Base-by-base conservation (phyloP, 2,797 vertebrate genomes). In the Saguinus oedipus region DNA sequence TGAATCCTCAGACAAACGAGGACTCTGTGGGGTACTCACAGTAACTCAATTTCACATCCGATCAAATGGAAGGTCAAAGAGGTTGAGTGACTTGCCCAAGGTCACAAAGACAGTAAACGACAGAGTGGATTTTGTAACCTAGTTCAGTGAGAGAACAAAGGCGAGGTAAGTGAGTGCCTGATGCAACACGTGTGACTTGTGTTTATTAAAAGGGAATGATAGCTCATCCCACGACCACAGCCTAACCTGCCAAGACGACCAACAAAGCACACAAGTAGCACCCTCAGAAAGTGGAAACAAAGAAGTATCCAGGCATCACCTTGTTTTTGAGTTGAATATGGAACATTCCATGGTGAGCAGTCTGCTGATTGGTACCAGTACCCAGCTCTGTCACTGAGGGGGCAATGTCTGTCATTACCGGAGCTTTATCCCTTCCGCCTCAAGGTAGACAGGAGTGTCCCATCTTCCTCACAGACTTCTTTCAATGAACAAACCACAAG, bases 391-490 rank as follows among this genome's bases (percentile, higher is more conserved):
- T 30, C 82, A 2, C 46, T 42, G 42, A 48, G 10, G 1, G 15
- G 12, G 70, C 39, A n/a, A 1, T 0, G 10, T 4, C 42, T 27
- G 78, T 8, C 55, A 36, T 7, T 4, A 14, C 0, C 0, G 27
- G 75, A 39, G 3, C 19, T 13, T 53, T 8, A 11, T 11, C 81
- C 68, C 76, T 36, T 61, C 9, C 2, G 42, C 39, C 44, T 85
- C 55, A 4, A 14, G 48, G 46, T 1, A 33, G 46, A 70, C 68
- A 57, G 11, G 1, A 61, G 13, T 10, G 10, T 17, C 15, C 27
- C 42, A 7, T 24, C 39, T 88, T 61, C 79, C 44, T 81, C 50
- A 17, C 13, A 70, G 24, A 46, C 17, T 15, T 36, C 0, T 33
- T 48, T 50, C 36, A 15, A 30, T 3, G 10, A n/a, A 26, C 78